Evolutionary conservation across 2,797 vertebrate genomes (phyloP), one percentile per base, ranked within the genome.

Genomic region (Mionectes olivaceus): DNA sequence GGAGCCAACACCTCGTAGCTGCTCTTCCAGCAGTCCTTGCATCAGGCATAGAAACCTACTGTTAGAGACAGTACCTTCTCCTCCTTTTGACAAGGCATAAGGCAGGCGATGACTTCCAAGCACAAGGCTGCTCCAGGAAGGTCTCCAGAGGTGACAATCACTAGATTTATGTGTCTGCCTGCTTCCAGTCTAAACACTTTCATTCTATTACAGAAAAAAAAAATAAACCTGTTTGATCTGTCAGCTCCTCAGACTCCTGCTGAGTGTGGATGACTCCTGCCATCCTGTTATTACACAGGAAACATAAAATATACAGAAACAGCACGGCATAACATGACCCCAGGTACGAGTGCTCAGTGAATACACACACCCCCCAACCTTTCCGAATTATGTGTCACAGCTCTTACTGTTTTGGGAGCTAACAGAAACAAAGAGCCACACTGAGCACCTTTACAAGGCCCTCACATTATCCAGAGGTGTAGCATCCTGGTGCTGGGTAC

Each of bases 41-140:
- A 77, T 4, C 1, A 2, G 64, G 12, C 14, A 25, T 6, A 46
- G 7, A 44, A 61, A 68, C 43, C 35, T 43, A n/a, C 2, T 76
- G 21, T 2, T 6, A 33, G 0, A 47, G 18, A 53, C 33, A 47
- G 2, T 2, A 28, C 23, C 33, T 64, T 18, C 24, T 35, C 13
- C 25, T 33, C 30, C 41, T 17, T 22, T 30, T 0, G 0, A 30
- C 4, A 4, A 5, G 14, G 10, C 28, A 24, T 7, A 41, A 41
- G n/a, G 30, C 13, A 60, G 71, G 39, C 0, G 0, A 2, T 14
- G 73, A 25, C 28, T 85, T 61, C 33, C 22, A 28, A 59, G 30
- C 8, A 23, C 15, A 53, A 81, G 16, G 46, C 37, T 32, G 11
- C 30, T 21, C 43, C 50, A 44, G 32, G 12, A 80, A 90, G 46